Percentiles rank a stretch among this genome's conserved stretches.
phyloP scores from a whole-genome alignment of 2,113 vertebrate genomes.

The Rhynchopsitta pachyrhyncha region DNA sequence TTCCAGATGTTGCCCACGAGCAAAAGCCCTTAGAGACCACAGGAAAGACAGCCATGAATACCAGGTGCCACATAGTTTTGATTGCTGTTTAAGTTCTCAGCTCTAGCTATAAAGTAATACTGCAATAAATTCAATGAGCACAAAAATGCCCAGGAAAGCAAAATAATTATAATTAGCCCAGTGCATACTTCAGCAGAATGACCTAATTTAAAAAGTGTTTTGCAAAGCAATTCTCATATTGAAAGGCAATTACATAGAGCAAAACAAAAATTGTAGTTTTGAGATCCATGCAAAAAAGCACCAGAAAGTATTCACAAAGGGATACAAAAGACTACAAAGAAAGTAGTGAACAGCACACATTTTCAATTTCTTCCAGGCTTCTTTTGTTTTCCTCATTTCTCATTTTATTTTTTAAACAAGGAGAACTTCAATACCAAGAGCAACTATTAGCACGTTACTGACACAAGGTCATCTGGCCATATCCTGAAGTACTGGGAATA shows the following conservation, averaged over 20 bases:
- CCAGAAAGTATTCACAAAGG: background rate
- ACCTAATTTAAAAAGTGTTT: constrained; percentile 26
- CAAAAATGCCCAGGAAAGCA: constrained; percentile 28
- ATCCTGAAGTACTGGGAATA: background rate
- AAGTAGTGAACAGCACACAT: background rate
- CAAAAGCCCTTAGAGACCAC: background rate
- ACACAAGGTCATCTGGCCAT: background rate
- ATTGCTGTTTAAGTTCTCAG: background rate
- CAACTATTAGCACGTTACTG: background rate
- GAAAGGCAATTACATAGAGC: background rate
- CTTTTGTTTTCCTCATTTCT: background rate
- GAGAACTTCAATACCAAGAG: background rate
- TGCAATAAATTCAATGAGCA: background rate
- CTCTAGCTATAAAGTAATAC: background rate
- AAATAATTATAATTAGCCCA: constrained; percentile 19
- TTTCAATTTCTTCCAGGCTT: background rate
- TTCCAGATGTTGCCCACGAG: background rate
- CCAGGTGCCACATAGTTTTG: background rate
- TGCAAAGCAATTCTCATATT: background rate
- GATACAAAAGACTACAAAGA: background rate
- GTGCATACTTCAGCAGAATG: background rate
- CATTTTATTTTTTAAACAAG: background rate
- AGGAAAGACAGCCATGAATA: background rate
- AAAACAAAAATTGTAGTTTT: background rate
- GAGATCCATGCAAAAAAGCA: background rate